Conservation (phyloP, 2,113 vertebrate genomes). For the Saimiri boliviensis region DNA sequence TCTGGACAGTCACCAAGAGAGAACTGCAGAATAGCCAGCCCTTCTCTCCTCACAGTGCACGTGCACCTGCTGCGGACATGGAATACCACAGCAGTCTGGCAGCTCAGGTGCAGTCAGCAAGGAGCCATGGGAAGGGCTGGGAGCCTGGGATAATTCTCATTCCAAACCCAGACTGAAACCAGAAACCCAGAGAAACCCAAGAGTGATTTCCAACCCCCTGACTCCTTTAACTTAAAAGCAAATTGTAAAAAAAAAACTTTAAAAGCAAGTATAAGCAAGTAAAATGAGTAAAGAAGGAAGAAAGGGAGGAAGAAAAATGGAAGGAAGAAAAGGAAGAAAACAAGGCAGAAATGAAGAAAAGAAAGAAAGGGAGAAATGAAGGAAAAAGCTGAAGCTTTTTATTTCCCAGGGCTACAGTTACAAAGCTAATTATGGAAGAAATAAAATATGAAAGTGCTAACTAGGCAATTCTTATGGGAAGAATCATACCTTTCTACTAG, state of each 20-base stretch:
- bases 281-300: neutral
- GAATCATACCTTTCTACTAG: neutral
- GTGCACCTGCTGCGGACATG: neutral
- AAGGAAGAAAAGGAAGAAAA: no score
- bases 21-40: neutral
- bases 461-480: neutral
- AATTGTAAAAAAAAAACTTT: neutral
- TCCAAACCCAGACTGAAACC: neutral
- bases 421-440: neutral
- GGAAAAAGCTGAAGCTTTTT: neutral
- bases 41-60: neutral
- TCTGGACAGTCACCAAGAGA: neutral
- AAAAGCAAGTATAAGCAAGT: neutral
- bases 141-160: neutral
- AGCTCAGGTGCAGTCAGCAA: rapidly evolving
- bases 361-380: neutral
- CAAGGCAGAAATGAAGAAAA: neutral
- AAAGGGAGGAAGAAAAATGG: no score
- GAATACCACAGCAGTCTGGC: neutral
- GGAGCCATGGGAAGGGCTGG: neutral
- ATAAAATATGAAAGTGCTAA: neutral
- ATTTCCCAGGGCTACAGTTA: neutral
- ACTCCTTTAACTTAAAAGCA: neutral
- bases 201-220: neutral
- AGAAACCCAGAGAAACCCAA: neutral